These are phyloP conservation scores for Lutjanus argentimaculatus DNA, from an alignment of 2,797 vertebrate species.

Conservation along the genomic window DNA sequence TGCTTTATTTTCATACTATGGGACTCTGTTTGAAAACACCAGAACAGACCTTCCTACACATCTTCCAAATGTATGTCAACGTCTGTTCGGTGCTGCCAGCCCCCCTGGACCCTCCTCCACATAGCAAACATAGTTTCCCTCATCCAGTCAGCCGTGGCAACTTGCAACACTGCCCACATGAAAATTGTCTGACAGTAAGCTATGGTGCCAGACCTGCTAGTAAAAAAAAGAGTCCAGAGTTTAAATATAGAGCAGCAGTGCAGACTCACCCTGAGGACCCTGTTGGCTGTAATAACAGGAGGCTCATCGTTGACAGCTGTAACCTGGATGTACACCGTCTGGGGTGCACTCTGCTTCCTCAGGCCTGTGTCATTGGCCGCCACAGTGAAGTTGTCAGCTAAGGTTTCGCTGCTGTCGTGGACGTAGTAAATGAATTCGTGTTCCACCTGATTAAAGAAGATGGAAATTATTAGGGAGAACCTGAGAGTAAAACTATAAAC, in stretches of 20 bases:
- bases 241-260: constrained; percentile 76
- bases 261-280: constrained; percentile 90
- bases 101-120: constrained; percentile 58
- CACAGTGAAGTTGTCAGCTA: constrained; percentile 89
- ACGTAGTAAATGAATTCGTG: constrained; percentile 92
- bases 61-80: constrained; percentile 43
- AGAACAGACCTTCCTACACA: constrained; percentile 24
- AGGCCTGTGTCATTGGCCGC: constrained; percentile 89
- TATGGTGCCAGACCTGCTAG: constrained; percentile 64
- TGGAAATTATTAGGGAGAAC: not conserved
- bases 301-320: constrained; percentile 91
- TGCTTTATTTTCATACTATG: not conserved
- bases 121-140: constrained; percentile 76
- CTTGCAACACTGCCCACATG: constrained; percentile 62
- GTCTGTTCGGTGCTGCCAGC: constrained; percentile 37
- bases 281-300: constrained; percentile 91
- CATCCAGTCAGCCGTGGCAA: constrained; percentile 53
- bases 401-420: constrained; percentile 91
- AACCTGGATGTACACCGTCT: constrained; percentile 88
- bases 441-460: constrained; percentile 86
- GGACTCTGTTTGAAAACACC: constrained; percentile 25
- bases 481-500: constrained; percentile 1
- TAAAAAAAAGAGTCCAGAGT: constrained; percentile 56
- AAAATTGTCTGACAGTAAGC: constrained; percentile 64
- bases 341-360: constrained; percentile 89